Conservation (phyloP, 2,888 invertebrate species). For the Eristalinus aeneus region DNA sequence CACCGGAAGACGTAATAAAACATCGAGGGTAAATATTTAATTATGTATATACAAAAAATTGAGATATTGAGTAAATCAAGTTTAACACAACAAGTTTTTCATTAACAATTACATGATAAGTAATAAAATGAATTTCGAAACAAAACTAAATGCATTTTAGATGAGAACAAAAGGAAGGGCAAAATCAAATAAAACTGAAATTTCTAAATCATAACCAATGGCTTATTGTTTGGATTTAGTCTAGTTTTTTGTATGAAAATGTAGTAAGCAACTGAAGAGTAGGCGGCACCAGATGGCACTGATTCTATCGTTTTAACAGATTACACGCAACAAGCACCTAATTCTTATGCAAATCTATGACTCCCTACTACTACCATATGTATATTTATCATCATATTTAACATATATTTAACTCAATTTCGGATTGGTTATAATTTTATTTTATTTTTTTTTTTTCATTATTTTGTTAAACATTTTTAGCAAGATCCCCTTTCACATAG, state of each 20-base stretch:
- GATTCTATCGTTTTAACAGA: not conserved
- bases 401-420: not conserved
- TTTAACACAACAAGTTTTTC: slow-evolving; percentile 33
- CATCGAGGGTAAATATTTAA: slow-evolving; percentile 83
- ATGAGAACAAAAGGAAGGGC: not conserved
- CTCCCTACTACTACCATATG: slow-evolving; percentile 4
- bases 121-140: slow-evolving; percentile 73
- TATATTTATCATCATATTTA: slow-evolving; percentile 4
- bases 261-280: not conserved
- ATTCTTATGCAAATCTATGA: slow-evolving; percentile 15
- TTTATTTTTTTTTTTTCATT: slow-evolving; percentile 19
- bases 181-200: slow-evolving; percentile 31
- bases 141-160: slow-evolving; percentile 60
- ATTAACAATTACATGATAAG: slow-evolving; percentile 32
- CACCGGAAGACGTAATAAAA: slow-evolving; percentile 87
- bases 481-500: slow-evolving; percentile 99
- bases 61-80: slow-evolving; percentile 38
- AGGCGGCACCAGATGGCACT: not conserved
- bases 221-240: slow-evolving; percentile 43
- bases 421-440: slow-evolving; percentile 14
- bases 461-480: slow-evolving; percentile 78
- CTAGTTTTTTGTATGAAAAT: not conserved
- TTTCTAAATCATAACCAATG: slow-evolving; percentile 51
- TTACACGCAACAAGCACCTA: not conserved
- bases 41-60: slow-evolving; percentile 65